Evolutionary conservation across 2,888 invertebrate genomes (phyloP), one percentile per base, ranked within the genome.

Genomic region (Panopea generosa): DNA sequence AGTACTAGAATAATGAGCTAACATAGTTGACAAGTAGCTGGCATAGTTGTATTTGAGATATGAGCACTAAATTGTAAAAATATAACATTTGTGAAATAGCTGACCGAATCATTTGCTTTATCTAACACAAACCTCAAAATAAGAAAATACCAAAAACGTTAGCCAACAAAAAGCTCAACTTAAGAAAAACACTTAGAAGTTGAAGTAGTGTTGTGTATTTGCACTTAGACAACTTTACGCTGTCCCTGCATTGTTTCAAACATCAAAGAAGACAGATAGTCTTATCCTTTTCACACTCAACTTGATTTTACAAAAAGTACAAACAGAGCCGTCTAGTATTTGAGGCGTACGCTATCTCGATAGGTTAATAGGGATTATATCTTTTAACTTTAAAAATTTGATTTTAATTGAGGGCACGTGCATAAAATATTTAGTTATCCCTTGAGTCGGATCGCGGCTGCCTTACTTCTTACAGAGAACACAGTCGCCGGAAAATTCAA

Each of bases 331-430:
- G 56, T 66, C 49, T 72, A 72, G 67, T 62, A 63, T 63, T 63
- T 65, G 20, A 20, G 49, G 22, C 59, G 38, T n/a, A 55, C 45
- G 49, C 63, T 70, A 74, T 77, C 33, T 45, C 68, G 49, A 40
- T 29, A 59, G 76, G 80, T 74, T 80, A 80, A 76, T 73, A 76
- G 69, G 74, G 69, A 76, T 80, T 76, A 80, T 77, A 73, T 76
- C 73, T 66, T 76, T 77, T 77, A 76, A 77, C 73, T 80, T 80
- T 80, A 59, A 77, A 72, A 66, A 80, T 80, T 80, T 77, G 80
- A 70, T 72, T 80, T 80, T 80, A 80, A 80, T 80, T 80, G 73
- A 43, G 56, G 80, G 76, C 80, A 80, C 80, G 80, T 80, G 80
- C 67, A 69, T 16, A 18, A 70, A 66, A 66, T 69, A 76, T 75